Conservation (phyloP, 2,113 vertebrate genomes). For the Pseudolaguvia tuberculata region DNA sequence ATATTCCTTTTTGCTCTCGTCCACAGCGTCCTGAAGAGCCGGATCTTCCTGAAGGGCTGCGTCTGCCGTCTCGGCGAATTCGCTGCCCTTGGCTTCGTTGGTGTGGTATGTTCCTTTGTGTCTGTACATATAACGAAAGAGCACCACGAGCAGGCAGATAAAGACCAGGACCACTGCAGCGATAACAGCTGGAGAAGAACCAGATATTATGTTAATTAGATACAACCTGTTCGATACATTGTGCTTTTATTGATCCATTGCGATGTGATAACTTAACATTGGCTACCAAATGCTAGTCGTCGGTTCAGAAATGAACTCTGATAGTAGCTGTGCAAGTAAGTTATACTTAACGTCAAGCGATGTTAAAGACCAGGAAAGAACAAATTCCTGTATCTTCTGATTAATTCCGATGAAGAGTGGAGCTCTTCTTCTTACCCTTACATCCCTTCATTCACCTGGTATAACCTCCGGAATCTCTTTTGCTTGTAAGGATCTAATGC, state of each 20-base stretch:
- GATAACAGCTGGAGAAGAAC: slow-evolving; percentile 67
- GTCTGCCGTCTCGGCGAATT: slow-evolving; percentile 78
- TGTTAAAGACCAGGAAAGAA: too few relatives aligned
- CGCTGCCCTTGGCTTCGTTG: slow-evolving; percentile 82
- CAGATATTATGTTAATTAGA: too few relatives aligned
- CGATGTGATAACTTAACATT: too few relatives aligned
- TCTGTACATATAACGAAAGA: slow-evolving; percentile 74
- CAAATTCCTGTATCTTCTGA: background rate
- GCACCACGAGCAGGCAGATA: slow-evolving; percentile 67
- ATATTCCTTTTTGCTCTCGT: slow-evolving; percentile 81
- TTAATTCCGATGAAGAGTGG: background rate
- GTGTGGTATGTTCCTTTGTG: slow-evolving; percentile 85
- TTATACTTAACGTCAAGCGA: too few relatives aligned
- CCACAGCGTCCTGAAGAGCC: slow-evolving; percentile 69
- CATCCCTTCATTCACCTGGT: background rate
- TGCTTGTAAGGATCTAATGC: background rate
- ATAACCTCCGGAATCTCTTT: slow-evolving; percentile 18
- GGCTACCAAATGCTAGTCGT: too few relatives aligned
- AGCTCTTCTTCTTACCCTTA: background rate
- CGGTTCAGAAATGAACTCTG: too few relatives aligned
- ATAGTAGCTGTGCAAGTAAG: too few relatives aligned
- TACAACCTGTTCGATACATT: too few relatives aligned
- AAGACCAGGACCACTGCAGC: slow-evolving; percentile 70
- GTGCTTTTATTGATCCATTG: too few relatives aligned
- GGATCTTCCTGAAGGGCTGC: slow-evolving; percentile 75